Evolutionary conservation across 2,113 vertebrate species (phyloP).

Genomic region (Eurystomus gularis): DNA sequence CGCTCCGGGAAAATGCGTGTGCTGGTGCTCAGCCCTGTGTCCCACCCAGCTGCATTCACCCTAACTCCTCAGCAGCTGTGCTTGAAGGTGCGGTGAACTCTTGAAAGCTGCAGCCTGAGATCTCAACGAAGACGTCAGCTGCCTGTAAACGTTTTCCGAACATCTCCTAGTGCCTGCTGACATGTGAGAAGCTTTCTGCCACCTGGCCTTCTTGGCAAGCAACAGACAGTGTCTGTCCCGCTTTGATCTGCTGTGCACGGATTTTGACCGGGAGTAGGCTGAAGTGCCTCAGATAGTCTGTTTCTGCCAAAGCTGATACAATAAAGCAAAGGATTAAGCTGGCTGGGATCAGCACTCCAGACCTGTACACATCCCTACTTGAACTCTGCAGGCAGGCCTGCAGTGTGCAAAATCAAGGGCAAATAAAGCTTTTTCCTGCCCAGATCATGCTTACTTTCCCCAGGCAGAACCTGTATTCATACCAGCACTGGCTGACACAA

Average conservation of each 20-base stretch:
- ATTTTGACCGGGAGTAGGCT: neutral
- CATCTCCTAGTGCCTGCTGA: constrained; percentile 42
- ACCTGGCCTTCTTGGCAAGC: constrained; percentile 57
- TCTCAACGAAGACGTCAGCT: neutral
- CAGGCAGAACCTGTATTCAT: neutral
- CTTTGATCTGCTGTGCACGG: neutral
- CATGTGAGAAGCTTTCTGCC: constrained; percentile 48
- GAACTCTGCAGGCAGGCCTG: neutral
- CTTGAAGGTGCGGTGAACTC: neutral
- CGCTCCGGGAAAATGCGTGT: rapidly evolving
- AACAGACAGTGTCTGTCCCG: neutral
- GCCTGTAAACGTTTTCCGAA: neutral
- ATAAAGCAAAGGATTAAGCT: neutral
- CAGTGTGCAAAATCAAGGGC: neutral
- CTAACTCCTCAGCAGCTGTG: neutral
- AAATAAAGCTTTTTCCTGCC: neutral
- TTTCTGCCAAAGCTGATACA: constrained; percentile 20
- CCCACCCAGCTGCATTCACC: neutral
- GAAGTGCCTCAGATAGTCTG: neutral
- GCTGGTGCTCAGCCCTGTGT: neutral
- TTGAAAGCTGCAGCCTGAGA: constrained; percentile 1
- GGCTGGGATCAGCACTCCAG: neutral
- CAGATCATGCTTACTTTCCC: neutral
- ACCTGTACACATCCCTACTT: neutral
- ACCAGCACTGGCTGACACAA: neutral